These are phyloP conservation scores for Mastacembelus armatus DNA, from an alignment of 2,797 vertebrate species.

Conservation along the genomic window DNA sequence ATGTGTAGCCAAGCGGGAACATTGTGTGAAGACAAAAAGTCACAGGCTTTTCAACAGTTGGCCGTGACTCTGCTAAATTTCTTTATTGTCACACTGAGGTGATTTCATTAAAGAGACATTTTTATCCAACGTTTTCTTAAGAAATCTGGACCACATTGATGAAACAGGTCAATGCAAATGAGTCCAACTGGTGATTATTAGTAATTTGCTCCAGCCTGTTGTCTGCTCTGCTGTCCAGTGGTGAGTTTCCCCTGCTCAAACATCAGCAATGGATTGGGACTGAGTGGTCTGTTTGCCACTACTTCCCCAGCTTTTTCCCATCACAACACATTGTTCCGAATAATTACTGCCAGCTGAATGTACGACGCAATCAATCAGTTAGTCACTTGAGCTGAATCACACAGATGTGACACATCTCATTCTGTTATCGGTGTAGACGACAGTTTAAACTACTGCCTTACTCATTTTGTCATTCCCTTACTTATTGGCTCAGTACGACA, in stretches of 20 bases:
- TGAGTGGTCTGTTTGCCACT: constrained; percentile 9
- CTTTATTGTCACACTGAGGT: background rate
- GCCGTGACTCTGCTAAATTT: background rate
- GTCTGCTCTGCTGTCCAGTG: background rate
- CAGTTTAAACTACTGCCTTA: too few species aligned
- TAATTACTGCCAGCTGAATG: background rate
- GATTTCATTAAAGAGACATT: background rate
- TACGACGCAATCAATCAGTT: background rate
- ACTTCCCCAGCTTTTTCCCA: background rate
- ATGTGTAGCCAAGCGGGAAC: background rate
- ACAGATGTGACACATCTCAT: background rate
- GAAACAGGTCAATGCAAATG: background rate
- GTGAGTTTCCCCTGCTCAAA: background rate
- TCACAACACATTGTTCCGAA: constrained; percentile 3
- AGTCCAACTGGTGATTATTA: background rate
- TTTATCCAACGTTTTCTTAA: background rate
- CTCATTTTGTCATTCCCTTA: too few species aligned
- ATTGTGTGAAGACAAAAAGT: constrained; percentile 3
- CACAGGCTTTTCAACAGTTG: background rate
- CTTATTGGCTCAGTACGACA: too few species aligned
- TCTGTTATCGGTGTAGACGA: background rate
- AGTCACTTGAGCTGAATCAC: background rate
- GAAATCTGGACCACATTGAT: background rate
- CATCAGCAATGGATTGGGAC: constrained; percentile 7
- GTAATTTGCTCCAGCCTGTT: background rate